phyloP scores from a whole-genome alignment of 2,888 invertebrate genomes.

The Cylindroiulus punctatus region DNA sequence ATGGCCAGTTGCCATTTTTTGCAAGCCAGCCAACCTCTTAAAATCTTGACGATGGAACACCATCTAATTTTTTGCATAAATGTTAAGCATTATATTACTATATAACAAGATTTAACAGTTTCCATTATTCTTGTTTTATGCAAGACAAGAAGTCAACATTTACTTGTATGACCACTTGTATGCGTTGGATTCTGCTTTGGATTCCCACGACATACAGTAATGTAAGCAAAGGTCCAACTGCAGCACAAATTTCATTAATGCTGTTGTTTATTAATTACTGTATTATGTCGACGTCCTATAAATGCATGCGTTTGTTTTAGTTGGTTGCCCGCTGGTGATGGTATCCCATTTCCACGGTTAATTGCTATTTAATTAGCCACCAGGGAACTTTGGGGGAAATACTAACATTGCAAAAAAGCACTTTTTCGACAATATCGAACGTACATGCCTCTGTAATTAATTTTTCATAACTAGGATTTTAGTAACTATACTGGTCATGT shows the following conservation, averaged over 20 bases:
- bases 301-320: not conserved
- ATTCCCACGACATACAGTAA: no score
- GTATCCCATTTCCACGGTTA: not conserved
- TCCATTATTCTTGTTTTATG: no score
- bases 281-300: not conserved
- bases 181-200: no score
- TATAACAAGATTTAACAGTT: no score
- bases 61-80: no score
- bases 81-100: no score
- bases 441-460: not conserved
- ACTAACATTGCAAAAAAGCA: not conserved
- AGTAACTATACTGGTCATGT: no score
- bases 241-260: not conserved
- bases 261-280: not conserved
- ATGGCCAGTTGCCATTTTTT: not conserved
- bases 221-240: not conserved
- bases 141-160: no score
- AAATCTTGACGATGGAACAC: not conserved
- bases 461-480: not conserved
- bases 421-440: constrained; percentile 1
- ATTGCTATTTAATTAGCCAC: constrained; percentile 23
- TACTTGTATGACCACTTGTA: no score
- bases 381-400: not conserved
- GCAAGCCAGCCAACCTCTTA: not conserved
- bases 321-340: not conserved